Base-by-base conservation (phyloP, 2,113 vertebrate genomes). In the Sterrhoptilus dennistouni region DNA sequence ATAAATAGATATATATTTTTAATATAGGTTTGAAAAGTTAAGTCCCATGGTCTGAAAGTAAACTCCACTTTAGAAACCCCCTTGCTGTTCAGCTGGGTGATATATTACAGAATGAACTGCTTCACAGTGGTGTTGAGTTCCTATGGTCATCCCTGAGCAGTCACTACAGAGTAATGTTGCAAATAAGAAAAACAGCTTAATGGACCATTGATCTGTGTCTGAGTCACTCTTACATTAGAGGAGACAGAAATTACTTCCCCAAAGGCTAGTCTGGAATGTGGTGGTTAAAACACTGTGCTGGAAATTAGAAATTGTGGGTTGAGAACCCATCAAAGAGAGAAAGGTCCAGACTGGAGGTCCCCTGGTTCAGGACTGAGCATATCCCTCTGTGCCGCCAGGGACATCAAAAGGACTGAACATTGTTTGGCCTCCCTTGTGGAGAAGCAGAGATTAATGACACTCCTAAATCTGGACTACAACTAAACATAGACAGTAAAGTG, bases 151-250 rank as follows among this genome's bases (percentile, higher is more conserved):
- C 80, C 71, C 76, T 65, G 42, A 94, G 59, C 64, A 83, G 64
- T 81, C 71, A 54, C 89, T 89, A 42, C 6, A 36, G 60, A 42
- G 54, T 77, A 69, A 70, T 57, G 36, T 8, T 44, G 31, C 54
- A 89, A 89, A 89, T 78, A 81, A 83, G 77, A 89, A 93, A 91
- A 86, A 38, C 4, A 5, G 52, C 86, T 68, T 80, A 83, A 96
- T 42, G 60, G 52, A 81, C 47, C 47, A 50, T 78, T 70, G 42
- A 24, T 87, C 59, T 83, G 77, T 80, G 44, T 76, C 57, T 92
- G 65, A 93, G 72, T 86, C 49, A 56, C 18, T 91, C 40, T 78
- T 81, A 77, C 25, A 42, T 83, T 70, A 90, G 25, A 80, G 45
- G 17, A 92, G 71, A 74, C 59, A 83, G 83, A 91, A 96, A 70